Percentiles rank a stretch among this genome's conserved stretches.
These are phyloP conservation scores for Eupristina koningsbergeri DNA, from an alignment of 1,140 invertebrate genomes.

Conservation along the genomic window DNA sequence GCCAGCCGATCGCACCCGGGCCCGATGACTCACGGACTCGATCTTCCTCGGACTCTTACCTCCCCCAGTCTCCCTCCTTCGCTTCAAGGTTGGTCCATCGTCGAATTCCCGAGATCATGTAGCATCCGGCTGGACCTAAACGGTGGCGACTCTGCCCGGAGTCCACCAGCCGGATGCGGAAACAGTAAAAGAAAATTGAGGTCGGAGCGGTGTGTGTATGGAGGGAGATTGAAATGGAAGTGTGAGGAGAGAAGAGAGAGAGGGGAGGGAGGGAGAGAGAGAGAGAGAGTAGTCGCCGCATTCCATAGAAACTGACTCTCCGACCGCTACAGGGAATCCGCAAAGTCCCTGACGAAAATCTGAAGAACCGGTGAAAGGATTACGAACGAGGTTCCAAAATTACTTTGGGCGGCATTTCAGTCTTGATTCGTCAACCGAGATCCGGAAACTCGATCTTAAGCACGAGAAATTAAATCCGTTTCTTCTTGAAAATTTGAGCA, in stretches of 20 bases:
- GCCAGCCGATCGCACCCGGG: not conserved
- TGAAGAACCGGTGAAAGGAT: not conserved
- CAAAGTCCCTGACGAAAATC: not conserved
- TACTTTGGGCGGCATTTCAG: not conserved
- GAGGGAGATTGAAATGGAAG: not conserved
- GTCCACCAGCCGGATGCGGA: not conserved
- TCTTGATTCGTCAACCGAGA: too few species aligned
- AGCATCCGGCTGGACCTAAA: not conserved
- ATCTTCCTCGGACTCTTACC: not conserved
- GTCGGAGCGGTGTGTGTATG: not conserved
- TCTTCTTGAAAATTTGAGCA: too few species aligned
- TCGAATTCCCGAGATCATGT: too few species aligned
- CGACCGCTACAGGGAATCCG: not conserved
- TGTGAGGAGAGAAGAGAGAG: not conserved
- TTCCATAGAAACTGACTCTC: conserved; percentile 1
- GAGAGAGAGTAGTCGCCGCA: not conserved
- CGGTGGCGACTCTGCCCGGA: not conserved
- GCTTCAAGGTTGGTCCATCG: not conserved
- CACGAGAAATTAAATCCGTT: too few species aligned
- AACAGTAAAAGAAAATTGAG: not conserved
- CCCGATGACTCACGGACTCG: not conserved
- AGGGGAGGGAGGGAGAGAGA: not conserved
- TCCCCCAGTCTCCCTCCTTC: not conserved
- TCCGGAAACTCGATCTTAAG: not conserved
- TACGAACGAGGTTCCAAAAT: not conserved